Evolutionary conservation across 2,888 invertebrate species (phyloP), one percentile per base, ranked within the genome.

Genomic region (Furcula furcula): DNA sequence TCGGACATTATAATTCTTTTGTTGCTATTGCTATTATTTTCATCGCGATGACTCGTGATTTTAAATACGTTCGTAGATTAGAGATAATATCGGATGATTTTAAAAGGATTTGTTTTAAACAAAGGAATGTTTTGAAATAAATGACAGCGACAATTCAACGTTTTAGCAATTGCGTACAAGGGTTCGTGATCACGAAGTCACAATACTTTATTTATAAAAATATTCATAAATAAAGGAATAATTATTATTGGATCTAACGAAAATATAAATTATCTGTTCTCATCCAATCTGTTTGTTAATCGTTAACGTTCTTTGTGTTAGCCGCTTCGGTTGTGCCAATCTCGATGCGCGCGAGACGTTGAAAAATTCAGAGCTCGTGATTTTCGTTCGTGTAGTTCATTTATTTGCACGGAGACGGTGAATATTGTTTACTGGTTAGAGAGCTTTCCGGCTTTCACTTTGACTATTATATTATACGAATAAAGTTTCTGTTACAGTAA

Each of bases 311-410:
- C 80, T 83, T 84, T 85, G 80, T 76, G 68, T 47, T 69, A 60
- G 75, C 83, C 84, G 83, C 76, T 51, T 65, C 67, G 67, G 62
- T 52, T 46, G 63, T 55, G 53, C 62, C 53, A 70, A 77, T 80
- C 76, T 63, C 76, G 76, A 78, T 77, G 65, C 68, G 53, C 62
- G 64, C 55, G 57, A 64, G 81, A 86, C 82, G 76, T 83, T 84
- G 84, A 85, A 85, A 86, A 86, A 85, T 85, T 76, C 76, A 69
- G 62, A 69, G 64, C 75, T 82, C 86, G 86, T 85, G 86, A 83
- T 85, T 82, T 84, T 76, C 65, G 72, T 74, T 84, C 84, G 82
- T 83, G 84, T 76, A 66, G 70, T 75, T 77, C 76, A 77, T 85
- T 85, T 82, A 77, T 81, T 79, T 73, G 65, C 72, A 47, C 65